Base-by-base conservation (phyloP, 2,888 invertebrate genomes). In the Steinernema carpocapsae region DNA sequence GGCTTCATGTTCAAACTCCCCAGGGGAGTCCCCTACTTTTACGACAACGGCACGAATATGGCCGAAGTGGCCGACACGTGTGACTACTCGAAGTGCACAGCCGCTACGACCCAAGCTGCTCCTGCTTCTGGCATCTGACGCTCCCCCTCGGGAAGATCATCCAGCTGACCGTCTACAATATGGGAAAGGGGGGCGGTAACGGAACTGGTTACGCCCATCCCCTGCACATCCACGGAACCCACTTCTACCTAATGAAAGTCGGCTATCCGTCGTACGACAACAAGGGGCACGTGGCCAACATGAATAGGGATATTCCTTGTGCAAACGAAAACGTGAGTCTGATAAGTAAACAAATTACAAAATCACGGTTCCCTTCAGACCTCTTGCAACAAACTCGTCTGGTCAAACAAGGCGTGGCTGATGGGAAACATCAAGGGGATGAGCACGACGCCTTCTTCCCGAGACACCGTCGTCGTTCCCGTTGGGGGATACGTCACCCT, bases 391-490 rank as follows among this genome's bases (percentile, higher is more conserved):
- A n/a, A 22, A 12, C 24, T 70, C 4, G 37, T 6, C 14, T 70
- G 51, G 70, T 42, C 72, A 10, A 26, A 56, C 59, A 70, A 71
- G 24, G 52, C 51, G n/a, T 85, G 84, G 84, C 12, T 77, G 43
- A 76, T 73, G 37, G 85, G 83, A 14, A 82, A 80, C 3, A 74
- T 83, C 19, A 76, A 77, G 10, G 82, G 79, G 14, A 84, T 84
- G 83, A 73, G 72, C 37, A 74, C 74, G 46, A 83, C 82, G 76
- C 83, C 88, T 17, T 81, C 83, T 3, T 80, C 77, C 43, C 83
- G 88, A 46, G 88, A 88, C 75, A 88, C 88, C 0, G 79, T 88
- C 1, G 80, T 86, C 43, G 78, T 88, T 4, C 88, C 88, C 0
- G 82, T 85, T 29, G 88, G 88, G 12, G 88, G 88, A 1, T 88